Evolutionary conservation across 2,888 invertebrate species (phyloP).

Genomic region (Cecidostiba fungosa): DNA sequence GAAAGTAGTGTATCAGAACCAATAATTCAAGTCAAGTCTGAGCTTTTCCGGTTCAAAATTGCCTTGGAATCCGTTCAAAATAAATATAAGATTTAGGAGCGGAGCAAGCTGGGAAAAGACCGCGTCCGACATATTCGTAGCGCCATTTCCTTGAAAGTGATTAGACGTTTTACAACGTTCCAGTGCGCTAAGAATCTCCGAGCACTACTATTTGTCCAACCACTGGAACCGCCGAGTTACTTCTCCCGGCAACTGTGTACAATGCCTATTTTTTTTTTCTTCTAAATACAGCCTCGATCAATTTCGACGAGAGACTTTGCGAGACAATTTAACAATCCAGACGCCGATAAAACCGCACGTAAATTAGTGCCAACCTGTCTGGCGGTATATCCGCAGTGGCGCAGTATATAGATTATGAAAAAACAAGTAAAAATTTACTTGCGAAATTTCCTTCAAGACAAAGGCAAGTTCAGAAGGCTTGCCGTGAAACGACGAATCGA

Average conservation of each 20-base stretch:
- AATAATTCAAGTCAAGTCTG: too few species aligned
- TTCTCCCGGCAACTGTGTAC: too few species aligned
- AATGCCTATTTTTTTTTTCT: neutral
- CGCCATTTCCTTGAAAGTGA: neutral
- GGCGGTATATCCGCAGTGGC: too few species aligned
- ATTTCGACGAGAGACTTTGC: neutral
- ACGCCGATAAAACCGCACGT: too few species aligned
- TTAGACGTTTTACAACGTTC: conserved; percentile 4
- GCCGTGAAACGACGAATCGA: neutral
- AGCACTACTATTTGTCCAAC: neutral
- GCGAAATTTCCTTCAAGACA: too few species aligned
- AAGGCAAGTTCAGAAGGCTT: too few species aligned
- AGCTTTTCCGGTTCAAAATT: neutral
- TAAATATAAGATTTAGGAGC: neutral
- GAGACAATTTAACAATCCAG: too few species aligned
- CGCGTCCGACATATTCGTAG: neutral
- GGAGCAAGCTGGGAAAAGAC: neutral
- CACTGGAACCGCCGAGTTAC: neutral
- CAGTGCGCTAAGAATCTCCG: neutral
- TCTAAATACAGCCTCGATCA: neutral
- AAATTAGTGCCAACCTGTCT: too few species aligned
- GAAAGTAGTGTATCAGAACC: too few species aligned
- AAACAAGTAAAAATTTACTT: too few species aligned
- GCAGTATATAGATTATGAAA: too few species aligned
- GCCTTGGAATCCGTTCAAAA: neutral